These are phyloP conservation scores for Drosophila sp. DNA, from an alignment of 1,140 invertebrate genomes.

Conservation along the genomic window DNA sequence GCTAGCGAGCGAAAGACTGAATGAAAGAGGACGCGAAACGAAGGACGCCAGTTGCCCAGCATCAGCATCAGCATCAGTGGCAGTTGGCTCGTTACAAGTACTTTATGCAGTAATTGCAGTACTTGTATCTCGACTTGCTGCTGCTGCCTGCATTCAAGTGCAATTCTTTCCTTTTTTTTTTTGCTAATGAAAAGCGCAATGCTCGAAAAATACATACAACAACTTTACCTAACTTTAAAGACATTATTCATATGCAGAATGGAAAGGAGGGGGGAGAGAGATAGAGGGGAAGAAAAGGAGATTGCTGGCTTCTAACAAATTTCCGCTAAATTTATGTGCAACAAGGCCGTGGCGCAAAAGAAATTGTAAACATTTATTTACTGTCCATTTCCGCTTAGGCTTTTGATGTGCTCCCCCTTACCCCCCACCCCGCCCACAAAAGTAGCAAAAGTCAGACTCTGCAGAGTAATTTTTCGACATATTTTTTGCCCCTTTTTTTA, in stretches of 20 bases:
- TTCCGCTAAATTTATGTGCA: slow-evolving; percentile 70
- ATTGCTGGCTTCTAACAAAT: slow-evolving; percentile 51
- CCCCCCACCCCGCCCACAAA: too few relatives aligned
- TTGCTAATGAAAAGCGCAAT: slow-evolving; percentile 67
- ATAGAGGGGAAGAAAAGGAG: background rate
- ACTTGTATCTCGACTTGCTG: slow-evolving; percentile 62
- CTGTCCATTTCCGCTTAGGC: slow-evolving; percentile 72
- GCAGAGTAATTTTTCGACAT: background rate
- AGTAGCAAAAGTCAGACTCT: background rate
- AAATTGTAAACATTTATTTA: slow-evolving; percentile 80
- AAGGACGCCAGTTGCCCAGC: slow-evolving; percentile 19
- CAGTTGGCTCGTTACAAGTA: slow-evolving; percentile 71
- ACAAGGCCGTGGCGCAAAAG: slow-evolving; percentile 43
- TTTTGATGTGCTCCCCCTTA: slow-evolving; percentile 54
- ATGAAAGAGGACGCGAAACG: slow-evolving; percentile 18
- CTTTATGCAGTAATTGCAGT: slow-evolving; percentile 79
- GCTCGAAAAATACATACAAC: slow-evolving; percentile 41
- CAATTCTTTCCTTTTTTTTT: slow-evolving; percentile 53
- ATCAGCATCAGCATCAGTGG: slow-evolving; percentile 39
- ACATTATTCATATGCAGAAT: slow-evolving; percentile 22
- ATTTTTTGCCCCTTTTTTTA: background rate
- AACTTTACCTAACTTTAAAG: slow-evolving; percentile 5
- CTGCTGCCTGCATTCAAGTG: slow-evolving; percentile 50
- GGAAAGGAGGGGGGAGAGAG: background rate
- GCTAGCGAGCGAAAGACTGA: background rate